phyloP scores from a whole-genome alignment of 1,140 invertebrate species.

The Drosophila pachea region DNA sequence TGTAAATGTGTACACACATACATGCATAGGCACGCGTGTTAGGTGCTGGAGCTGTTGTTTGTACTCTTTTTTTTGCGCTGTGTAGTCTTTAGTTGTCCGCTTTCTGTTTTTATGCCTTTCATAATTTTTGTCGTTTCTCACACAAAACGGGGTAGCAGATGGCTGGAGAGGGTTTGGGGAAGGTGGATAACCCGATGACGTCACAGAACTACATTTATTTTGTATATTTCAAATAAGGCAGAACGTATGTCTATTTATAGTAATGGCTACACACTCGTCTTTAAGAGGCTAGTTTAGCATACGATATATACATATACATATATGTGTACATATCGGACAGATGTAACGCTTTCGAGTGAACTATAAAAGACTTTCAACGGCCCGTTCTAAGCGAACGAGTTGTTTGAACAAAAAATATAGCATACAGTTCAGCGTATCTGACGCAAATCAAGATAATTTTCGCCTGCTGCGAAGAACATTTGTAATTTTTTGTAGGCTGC shows the following conservation, averaged over 20 bases:
- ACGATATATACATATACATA: no score
- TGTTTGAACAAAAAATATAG: no score
- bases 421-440: no score
- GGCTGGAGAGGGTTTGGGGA: not conserved
- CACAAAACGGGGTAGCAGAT: not conserved
- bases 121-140: slow-evolving; percentile 5
- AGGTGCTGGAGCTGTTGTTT: slow-evolving; percentile 23
- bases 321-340: no score
- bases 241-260: slow-evolving; percentile 7
- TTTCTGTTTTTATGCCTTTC: slow-evolving; percentile 23
- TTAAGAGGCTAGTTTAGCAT: no score
- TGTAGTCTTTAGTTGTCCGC: slow-evolving; percentile 55
- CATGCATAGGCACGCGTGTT: not conserved
- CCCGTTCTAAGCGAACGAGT: no score
- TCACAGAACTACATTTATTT: slow-evolving; percentile 8
- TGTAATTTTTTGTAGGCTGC: no score
- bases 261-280: no score
- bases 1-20: slow-evolving; percentile 3
- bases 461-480: no score
- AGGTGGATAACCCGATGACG: slow-evolving; percentile 4
- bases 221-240: not conserved
- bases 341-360: no score
- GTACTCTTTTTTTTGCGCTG: slow-evolving; percentile 49
- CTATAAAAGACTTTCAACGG: no score
- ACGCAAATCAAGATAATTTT: no score